Base-by-base conservation (phyloP, 2,797 vertebrate genomes). In the Monodelphis domestica region DNA sequence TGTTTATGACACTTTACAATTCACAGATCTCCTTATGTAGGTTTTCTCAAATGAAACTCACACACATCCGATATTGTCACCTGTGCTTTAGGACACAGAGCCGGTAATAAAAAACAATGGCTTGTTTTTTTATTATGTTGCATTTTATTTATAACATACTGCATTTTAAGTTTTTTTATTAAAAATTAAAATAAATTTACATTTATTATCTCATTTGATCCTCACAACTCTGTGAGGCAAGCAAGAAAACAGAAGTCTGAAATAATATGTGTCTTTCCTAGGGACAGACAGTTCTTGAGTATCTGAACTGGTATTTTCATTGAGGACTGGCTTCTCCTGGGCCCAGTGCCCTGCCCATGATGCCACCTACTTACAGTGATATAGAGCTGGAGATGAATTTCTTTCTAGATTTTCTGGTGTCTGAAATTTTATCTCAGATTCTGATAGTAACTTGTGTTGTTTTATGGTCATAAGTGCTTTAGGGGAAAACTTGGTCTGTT, bases 401-500 rank as follows among this genome's bases (percentile, higher is more conserved):
- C 38, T 12, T 29, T 96, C 90, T 93, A 78, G 26, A 56, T 97
- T 93, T 96, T 89, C 70, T 95, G 56, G 54, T 89, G 91, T 91
- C 59, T 95, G 93, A 91, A 5, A 55, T 96, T 97, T 96, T 92
- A 96, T 92, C 91, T 89, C 51, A 95, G 57, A 94, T 93, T 54
- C 70, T 97, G 95, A 97, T 88, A 97, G 93, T 92, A 97, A 96
- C 87, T 88, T 90, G 4, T 87, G 7, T 87, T 29, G 63, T 30
- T 93, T 38, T 84, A 38, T 88, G 52, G 70, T 84, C 26, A 84
- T 33, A 9, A 88, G 53, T 28, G 17, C 90, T 95, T 84, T 70
- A 0, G 93, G 91, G 87, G 91, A 95, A 96, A 94, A 26, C 89
- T 95, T 96, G 87, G 53, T 97, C 91, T 84, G 59, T 98, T 98